Conservation (phyloP, 2,888 invertebrate genomes). For the Epirrhoe alternata region DNA sequence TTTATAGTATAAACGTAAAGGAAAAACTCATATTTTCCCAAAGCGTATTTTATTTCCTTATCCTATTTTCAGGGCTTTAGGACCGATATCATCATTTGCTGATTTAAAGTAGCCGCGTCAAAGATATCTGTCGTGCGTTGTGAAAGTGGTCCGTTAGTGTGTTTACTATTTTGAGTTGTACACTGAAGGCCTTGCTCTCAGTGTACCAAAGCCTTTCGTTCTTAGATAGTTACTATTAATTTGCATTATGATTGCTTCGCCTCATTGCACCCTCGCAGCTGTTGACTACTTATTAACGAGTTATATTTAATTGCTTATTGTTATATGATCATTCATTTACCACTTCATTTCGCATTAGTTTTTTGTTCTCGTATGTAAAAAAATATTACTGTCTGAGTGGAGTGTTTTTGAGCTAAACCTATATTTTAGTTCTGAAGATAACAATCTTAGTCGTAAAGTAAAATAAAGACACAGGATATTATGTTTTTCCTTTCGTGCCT, state of each 20-base stretch:
- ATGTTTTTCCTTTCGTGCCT: background rate
- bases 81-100: no score
- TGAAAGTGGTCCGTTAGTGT: no score
- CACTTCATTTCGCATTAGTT: background rate
- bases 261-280: constrained; percentile 69
- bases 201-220: constrained; percentile 10
- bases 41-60: no score
- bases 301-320: constrained; percentile 75
- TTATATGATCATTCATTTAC: constrained; percentile 13
- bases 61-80: no score
- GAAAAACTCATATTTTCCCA: no score
- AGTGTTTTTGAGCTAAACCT: no score
- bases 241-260: constrained; percentile 45
- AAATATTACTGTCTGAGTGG: background rate
- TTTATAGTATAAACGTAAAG: no score
- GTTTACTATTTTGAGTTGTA: background rate
- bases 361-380: background rate
- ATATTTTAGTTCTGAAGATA: no score
- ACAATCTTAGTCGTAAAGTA: no score
- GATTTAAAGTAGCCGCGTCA: no score
- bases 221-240: constrained; percentile 35
- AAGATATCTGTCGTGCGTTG: no score
- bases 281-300: constrained; percentile 70
- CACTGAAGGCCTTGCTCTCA: constrained; percentile 2
- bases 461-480: background rate